Evolutionary conservation across 2,888 invertebrate species (phyloP).

Genomic region (Ennomos quercinarius): DNA sequence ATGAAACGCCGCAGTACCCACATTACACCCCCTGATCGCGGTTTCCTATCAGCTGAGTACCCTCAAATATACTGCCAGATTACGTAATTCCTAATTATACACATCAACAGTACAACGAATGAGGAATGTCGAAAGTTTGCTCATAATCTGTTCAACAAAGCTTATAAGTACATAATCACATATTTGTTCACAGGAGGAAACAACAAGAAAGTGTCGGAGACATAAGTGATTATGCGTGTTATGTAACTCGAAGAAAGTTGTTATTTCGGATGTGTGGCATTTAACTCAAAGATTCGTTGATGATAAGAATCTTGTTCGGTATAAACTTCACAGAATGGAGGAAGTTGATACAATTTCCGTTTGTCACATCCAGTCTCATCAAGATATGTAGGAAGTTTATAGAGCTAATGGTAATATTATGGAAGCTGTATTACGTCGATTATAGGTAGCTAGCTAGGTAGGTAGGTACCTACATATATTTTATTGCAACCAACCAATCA

Average conservation of each 20-base stretch:
- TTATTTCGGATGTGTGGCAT: slow-evolving; percentile 22
- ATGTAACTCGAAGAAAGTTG: slow-evolving; percentile 33
- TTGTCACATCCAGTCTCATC: slow-evolving; percentile 18
- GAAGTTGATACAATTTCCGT: slow-evolving; percentile 27
- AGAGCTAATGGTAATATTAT: slow-evolving; percentile 6
- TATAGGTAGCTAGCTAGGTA: too few relatives aligned
- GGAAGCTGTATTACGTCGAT: too few relatives aligned
- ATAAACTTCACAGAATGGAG: slow-evolving; percentile 13
- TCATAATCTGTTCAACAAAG: slow-evolving; percentile 12
- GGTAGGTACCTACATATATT: too few relatives aligned
- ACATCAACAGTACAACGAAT: slow-evolving; percentile 1
- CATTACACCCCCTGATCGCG: too few relatives aligned
- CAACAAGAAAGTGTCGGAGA: slow-evolving; percentile 17
- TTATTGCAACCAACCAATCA: too few relatives aligned
- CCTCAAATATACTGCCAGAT: not conserved
- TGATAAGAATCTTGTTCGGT: slow-evolving; percentile 26
- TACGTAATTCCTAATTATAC: not conserved
- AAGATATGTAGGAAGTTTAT: slow-evolving; percentile 16
- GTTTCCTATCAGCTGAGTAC: too few relatives aligned
- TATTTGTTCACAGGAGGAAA: slow-evolving; percentile 18
- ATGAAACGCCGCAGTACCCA: too few relatives aligned
- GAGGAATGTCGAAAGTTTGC: slow-evolving; percentile 11
- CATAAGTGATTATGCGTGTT: slow-evolving; percentile 33
- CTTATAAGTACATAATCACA: slow-evolving; percentile 11
- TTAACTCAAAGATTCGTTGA: slow-evolving; percentile 27